Conservation (phyloP, 2,888 invertebrate genomes). For the Melanargia galathea region DNA sequence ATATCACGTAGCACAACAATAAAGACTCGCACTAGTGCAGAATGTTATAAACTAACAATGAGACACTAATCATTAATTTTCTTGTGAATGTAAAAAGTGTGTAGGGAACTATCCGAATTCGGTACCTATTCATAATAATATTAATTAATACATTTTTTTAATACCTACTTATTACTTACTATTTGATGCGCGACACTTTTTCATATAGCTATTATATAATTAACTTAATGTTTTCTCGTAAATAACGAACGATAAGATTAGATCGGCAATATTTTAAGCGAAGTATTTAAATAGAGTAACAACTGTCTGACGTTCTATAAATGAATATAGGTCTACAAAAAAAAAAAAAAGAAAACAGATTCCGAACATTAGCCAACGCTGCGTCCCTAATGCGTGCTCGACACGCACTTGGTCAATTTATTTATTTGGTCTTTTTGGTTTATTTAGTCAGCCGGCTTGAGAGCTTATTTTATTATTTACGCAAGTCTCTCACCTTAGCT, state of each 20-base stretch:
- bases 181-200: neutral
- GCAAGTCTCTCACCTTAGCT: conserved; percentile 21
- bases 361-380: conserved; percentile 20
- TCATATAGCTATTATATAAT: neutral
- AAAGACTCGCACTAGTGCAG: too few species aligned
- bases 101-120: too few species aligned
- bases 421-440: conserved; percentile 22
- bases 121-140: too few species aligned
- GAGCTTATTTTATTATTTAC: conserved; percentile 28
- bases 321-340: conserved; percentile 12
- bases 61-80: too few species aligned
- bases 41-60: too few species aligned
- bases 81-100: too few species aligned
- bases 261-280: neutral
- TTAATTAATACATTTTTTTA: too few species aligned
- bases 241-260: neutral
- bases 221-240: too few species aligned
- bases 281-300: neutral
- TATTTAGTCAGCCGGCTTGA: conserved; percentile 12
- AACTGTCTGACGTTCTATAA: neutral
- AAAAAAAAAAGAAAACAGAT: conserved; percentile 20
- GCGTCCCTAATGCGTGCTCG: conserved; percentile 23
- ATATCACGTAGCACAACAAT: too few species aligned
- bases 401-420: conserved; percentile 28
- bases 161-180: too few species aligned